A percentile compares a stretch with the other conserved stretches of the same genome.
Conservation (phyloP, 2,888 invertebrate species). For the Aphidoletes aphidimyza region DNA sequence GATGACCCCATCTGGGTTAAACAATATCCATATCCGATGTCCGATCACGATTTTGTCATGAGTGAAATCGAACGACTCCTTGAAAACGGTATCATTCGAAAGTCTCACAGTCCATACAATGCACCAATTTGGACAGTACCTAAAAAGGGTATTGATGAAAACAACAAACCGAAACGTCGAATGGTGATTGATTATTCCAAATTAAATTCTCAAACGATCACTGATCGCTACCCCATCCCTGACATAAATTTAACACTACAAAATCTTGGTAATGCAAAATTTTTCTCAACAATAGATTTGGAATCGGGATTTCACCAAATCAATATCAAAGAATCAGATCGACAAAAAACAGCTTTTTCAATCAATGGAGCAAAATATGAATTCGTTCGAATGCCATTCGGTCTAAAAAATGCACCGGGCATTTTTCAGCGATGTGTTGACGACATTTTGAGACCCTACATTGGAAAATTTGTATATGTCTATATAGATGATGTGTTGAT, state of each 20-base stretch:
- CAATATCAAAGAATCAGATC: neutral
- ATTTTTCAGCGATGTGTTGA: slow-evolving; percentile 58
- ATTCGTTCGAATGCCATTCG: slow-evolving; percentile 57
- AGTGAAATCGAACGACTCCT: neutral
- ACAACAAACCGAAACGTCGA: slow-evolving; percentile 58
- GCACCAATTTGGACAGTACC: slow-evolving; percentile 59
- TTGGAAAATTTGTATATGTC: slow-evolving; percentile 60
- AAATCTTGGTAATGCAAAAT: slow-evolving; percentile 59
- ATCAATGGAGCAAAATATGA: slow-evolving; percentile 58
- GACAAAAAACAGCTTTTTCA: slow-evolving; percentile 57
- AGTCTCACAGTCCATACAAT: slow-evolving; percentile 57
- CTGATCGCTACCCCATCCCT: slow-evolving; percentile 59
- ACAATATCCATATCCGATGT: slow-evolving; percentile 18
- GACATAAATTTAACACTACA: slow-evolving; percentile 60
- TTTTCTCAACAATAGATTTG: neutral
- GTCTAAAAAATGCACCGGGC: slow-evolving; percentile 56
- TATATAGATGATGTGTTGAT: slow-evolving; percentile 62
- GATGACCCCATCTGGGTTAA: neutral
- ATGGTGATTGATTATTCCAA: slow-evolving; percentile 60
- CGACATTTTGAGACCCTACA: slow-evolving; percentile 58
- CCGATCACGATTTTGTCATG: neutral
- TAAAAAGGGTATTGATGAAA: slow-evolving; percentile 59
- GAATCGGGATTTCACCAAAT: slow-evolving; percentile 16
- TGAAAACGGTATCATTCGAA: slow-evolving; percentile 58
- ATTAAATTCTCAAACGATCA: slow-evolving; percentile 58